Conservation (phyloP, 1,140 invertebrate species). For the Globodera rostochiensis region DNA sequence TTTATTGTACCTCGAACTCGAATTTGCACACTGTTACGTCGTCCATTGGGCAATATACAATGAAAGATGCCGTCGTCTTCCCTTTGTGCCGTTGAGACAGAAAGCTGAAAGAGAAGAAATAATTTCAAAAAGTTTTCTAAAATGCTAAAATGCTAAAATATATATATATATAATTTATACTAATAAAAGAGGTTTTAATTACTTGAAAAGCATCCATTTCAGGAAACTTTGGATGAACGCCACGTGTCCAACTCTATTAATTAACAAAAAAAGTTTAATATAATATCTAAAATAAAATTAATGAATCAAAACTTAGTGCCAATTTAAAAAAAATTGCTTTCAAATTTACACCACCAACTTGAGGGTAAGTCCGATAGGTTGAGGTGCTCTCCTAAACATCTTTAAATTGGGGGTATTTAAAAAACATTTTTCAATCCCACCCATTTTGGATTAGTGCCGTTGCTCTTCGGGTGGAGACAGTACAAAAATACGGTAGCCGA, state of each 20-base stretch:
- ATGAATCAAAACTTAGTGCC: too few species aligned
- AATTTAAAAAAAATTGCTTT: too few species aligned
- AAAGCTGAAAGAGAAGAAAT: conserved; percentile 36
- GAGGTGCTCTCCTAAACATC: conserved; percentile 47
- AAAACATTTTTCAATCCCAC: conserved; percentile 30
- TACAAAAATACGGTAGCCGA: conserved; percentile 47
- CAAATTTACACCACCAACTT: neutral
- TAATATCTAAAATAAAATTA: too few species aligned
- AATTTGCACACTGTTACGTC: conserved; percentile 38
- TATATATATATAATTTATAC: conserved; percentile 10
- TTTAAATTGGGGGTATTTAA: neutral
- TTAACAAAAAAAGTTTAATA: neutral
- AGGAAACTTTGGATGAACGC: neutral
- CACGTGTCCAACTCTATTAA: neutral
- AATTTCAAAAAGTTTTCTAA: neutral
- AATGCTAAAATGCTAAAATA: too few species aligned
- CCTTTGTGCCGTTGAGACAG: conserved; percentile 43
- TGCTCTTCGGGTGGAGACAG: conserved; percentile 42
- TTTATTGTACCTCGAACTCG: conserved; percentile 35
- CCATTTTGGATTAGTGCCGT: conserved; percentile 29
- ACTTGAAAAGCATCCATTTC: conserved; percentile 49
- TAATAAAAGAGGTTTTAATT: conserved; percentile 2
- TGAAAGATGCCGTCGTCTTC: conserved; percentile 52
- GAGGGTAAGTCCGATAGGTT: conserved; percentile 51
- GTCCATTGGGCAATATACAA: conserved; percentile 47